These are phyloP conservation scores for Umimayanthus chanpuru DNA, from an alignment of 92 coral and sea anemone genomes.

Conservation along the genomic window DNA sequence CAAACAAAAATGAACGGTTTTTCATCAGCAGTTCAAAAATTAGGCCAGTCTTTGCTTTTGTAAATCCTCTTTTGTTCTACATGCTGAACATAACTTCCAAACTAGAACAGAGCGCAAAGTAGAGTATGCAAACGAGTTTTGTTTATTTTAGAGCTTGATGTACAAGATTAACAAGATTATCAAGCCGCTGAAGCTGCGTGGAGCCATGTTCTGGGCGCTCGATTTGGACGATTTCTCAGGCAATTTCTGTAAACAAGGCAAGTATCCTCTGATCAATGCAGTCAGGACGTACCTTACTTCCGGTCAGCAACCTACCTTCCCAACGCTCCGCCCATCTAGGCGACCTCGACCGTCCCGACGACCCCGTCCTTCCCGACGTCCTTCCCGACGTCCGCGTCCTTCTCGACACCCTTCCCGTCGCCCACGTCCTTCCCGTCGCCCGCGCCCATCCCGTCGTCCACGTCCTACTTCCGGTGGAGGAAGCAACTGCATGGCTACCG, in stretches of 20 bases:
- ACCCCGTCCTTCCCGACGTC: background rate
- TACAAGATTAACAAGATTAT: slow-evolving; percentile 77
- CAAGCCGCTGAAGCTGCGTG: slow-evolving; percentile 72
- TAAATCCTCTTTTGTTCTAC: too few species aligned
- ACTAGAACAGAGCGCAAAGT: background rate
- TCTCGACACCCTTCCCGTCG: background rate
- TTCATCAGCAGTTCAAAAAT: background rate
- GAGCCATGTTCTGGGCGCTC: slow-evolving; percentile 92
- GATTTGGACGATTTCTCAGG: slow-evolving; percentile 86
- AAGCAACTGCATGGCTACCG: background rate
- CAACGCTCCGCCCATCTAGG: slow-evolving; percentile 38
- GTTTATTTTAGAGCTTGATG: slow-evolving; percentile 50
- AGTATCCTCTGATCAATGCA: slow-evolving; percentile 83
- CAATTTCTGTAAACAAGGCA: slow-evolving; percentile 71
- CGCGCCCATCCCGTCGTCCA: background rate
- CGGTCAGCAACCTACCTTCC: slow-evolving; percentile 65
- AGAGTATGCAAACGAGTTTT: too few species aligned
- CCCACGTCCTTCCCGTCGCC: background rate
- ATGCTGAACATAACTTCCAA: background rate
- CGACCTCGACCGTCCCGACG: slow-evolving; percentile 18
- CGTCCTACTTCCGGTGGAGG: background rate
- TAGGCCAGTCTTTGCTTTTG: background rate
- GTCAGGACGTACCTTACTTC: slow-evolving; percentile 69
- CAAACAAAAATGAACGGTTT: background rate
- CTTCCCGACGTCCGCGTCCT: background rate